Evolutionary conservation across 2,113 vertebrate genomes (phyloP).

Genomic region (Spermophilus dauricus): DNA sequence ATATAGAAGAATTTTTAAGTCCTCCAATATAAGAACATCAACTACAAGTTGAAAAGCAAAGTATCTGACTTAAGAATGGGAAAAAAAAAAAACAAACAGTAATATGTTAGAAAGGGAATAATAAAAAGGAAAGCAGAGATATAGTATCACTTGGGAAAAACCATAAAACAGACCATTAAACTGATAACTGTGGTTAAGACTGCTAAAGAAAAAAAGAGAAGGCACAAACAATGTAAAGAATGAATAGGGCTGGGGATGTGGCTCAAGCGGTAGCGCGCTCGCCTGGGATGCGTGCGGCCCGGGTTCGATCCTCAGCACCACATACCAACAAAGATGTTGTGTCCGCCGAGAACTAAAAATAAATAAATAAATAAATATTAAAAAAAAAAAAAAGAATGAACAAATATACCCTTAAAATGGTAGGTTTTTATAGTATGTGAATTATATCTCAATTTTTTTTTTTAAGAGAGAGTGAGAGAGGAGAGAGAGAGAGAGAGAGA

Average conservation of each 20-base stretch:
- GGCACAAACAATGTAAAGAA: not conserved
- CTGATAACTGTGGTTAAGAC: slow-evolving; percentile 2
- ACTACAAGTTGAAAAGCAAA: slow-evolving; percentile 41
- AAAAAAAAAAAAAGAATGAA: no score
- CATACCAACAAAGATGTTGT: no score
- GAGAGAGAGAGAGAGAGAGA: no score
- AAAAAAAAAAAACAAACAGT: not conserved
- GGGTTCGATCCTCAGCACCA: no score
- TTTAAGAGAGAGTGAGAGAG: no score
- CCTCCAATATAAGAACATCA: slow-evolving; percentile 5
- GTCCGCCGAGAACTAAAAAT: no score
- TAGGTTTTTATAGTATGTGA: not conserved
- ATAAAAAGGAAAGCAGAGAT: slow-evolving; percentile 36
- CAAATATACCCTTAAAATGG: not conserved
- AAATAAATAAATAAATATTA: no score
- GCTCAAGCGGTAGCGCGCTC: no score
- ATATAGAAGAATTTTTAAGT: slow-evolving; percentile 29
- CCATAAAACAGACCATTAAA: slow-evolving; percentile 16
- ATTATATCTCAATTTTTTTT: not conserved
- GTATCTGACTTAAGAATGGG: slow-evolving; percentile 12
- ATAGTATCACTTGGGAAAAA: not conserved
- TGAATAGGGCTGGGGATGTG: no score
- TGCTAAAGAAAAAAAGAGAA: not conserved
- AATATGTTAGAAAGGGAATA: slow-evolving; percentile 57
- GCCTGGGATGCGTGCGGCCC: no score